These are phyloP conservation scores for Temnopleurus reevesii DNA, from an alignment of 53 echinoderm and acorn worm species.

Conservation along the genomic window DNA sequence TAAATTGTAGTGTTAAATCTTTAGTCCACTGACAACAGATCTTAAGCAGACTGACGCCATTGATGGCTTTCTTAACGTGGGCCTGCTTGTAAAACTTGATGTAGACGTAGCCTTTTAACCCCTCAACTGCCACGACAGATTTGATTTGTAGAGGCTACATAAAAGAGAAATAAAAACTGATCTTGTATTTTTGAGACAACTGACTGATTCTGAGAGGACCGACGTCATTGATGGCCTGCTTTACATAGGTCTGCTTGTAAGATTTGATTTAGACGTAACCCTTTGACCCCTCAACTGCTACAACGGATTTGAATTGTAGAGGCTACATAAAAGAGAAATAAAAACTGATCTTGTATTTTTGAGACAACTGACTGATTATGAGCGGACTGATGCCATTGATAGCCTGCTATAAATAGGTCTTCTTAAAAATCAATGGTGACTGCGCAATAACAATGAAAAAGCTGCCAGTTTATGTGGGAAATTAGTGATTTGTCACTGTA, in stretches of 20 bases:
- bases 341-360: too few species aligned
- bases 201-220: constrained; percentile 86
- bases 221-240: constrained; percentile 94
- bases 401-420: constrained; percentile 92
- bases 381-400: constrained; percentile 87
- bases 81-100: constrained; percentile 95
- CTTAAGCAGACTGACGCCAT: constrained; percentile 81
- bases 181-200: too few species aligned
- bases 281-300: constrained; percentile 91
- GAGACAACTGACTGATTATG: too few species aligned
- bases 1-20: too few species aligned
- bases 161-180: not conserved
- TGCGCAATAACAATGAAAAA: too few species aligned
- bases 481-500: too few species aligned
- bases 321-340: constrained; percentile 63
- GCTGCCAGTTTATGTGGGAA: too few species aligned
- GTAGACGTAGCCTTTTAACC: constrained; percentile 95
- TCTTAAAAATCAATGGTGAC: constrained; percentile 92
- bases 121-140: constrained; percentile 87
- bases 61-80: constrained; percentile 90
- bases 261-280: constrained; percentile 95
- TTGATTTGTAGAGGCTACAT: constrained; percentile 97
- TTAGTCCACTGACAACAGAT: too few species aligned
- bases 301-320: constrained; percentile 93
- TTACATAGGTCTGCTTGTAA: constrained; percentile 98